Evolutionary conservation across 2,797 vertebrate genomes (phyloP), one percentile per base, ranked within the genome.

Genomic region (Spea hammondii): DNA sequence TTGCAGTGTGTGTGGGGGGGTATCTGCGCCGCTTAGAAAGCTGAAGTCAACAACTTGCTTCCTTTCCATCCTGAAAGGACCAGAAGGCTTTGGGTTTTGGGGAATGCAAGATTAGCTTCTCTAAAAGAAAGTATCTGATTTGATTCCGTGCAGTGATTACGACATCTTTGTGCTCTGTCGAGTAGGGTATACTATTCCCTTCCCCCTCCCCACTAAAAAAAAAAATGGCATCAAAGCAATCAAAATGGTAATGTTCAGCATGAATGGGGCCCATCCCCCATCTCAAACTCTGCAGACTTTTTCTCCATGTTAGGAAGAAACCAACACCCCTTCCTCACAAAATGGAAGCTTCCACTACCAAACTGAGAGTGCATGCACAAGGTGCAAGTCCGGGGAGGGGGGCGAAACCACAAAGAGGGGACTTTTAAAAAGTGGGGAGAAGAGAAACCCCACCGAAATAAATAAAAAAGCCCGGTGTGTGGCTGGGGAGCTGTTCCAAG

Each of bases 201-300:
- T 91, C 89, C 90, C 90, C 89, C 92, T 92, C 93, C 89, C 91
- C n/a, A 32, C 5, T 17, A 32, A 62, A 91, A 93, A 92, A 92
- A 92, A 96, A 98, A 96, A 95, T 93, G 95, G 95, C 96, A 94
- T 95, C 95, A 95, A 95, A 96, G 95, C 96, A 95, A 97, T 98
- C 96, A 97, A 96, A 97, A 97, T 96, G 96, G 95, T 94, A 96
- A 97, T 97, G 95, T 93, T 92, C 88, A 91, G 93, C 95, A 94
- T 92, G 94, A 96, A 95, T 96, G 92, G 92, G 89, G 89, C 93
- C 96, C 95, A 91, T 93, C 93, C 95, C 94, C 91, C 92, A 88
- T 89, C 87, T 83, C 84, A 90, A 95, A 96, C 96, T 95, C 96
- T 95, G 94, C 93, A 95, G 94, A 94, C 96, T 94, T 97, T 95